Evolutionary conservation across 2,888 invertebrate genomes (phyloP).

Genomic region (Helobdella robusta): DNA sequence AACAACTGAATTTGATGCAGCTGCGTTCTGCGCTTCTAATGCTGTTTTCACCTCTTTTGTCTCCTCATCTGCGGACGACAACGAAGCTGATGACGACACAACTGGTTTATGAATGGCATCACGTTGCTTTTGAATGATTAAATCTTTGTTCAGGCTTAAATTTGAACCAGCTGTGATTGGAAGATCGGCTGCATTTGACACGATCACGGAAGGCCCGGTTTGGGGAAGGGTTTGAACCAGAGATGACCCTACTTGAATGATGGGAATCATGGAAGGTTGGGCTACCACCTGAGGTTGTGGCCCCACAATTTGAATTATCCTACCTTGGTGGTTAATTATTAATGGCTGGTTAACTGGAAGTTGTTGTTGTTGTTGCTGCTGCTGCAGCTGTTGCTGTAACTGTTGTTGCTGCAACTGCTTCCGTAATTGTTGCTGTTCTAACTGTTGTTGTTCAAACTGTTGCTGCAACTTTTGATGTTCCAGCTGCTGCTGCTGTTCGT

Average conservation of each 20-base stretch:
- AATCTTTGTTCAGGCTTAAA: no score
- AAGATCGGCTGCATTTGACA: no score
- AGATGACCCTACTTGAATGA: constrained; percentile 11
- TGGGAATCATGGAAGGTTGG: not conserved
- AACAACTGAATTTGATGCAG: not conserved
- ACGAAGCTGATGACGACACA: no score
- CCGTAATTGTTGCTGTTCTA: no score
- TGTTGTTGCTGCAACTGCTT: constrained; percentile 16
- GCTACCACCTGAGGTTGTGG: not conserved
- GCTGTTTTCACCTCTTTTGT: no score
- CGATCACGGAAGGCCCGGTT: constrained; percentile 34
- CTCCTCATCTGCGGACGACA: no score
- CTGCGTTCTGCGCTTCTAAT: not conserved
- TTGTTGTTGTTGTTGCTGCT: constrained; percentile 3
- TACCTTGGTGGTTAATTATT: constrained; percentile 1
- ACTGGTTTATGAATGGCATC: no score
- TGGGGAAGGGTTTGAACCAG: constrained; percentile 29
- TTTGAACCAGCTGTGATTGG: no score
- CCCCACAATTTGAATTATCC: constrained; percentile 7
- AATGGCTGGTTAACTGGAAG: not conserved
- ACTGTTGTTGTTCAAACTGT: no score
- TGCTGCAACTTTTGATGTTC: no score
- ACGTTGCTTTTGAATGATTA: no score
- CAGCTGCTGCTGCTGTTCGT: no score
- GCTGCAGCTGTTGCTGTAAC: constrained; percentile 11